These are phyloP conservation scores for Torymus auratus DNA, from an alignment of 2,888 invertebrate genomes.

Conservation along the genomic window DNA sequence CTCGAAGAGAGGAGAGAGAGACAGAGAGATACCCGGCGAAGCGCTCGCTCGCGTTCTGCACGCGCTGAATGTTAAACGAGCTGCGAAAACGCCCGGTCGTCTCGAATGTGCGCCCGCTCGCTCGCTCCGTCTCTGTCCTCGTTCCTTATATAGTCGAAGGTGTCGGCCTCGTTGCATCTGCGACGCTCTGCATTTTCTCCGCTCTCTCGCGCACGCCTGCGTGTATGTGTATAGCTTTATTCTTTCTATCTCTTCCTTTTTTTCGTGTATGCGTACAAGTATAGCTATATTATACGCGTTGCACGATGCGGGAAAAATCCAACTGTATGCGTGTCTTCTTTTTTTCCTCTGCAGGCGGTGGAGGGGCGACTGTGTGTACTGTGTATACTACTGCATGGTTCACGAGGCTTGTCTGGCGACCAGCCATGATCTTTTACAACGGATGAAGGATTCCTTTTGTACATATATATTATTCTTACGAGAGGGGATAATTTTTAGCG, in stretches of 20 bases:
- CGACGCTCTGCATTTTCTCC: background rate
- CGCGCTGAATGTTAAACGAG: slow-evolving; percentile 56
- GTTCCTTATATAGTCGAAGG: slow-evolving; percentile 18
- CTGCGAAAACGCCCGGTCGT: slow-evolving; percentile 53
- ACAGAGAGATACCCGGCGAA: slow-evolving; percentile 41
- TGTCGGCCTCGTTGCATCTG: slow-evolving; percentile 13
- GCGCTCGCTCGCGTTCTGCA: slow-evolving; percentile 16
- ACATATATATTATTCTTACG: too few relatives aligned
- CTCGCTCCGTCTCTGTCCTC: slow-evolving; percentile 16
- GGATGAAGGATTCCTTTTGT: slow-evolving; percentile 6
- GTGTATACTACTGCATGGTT: background rate
- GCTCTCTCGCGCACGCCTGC: background rate
- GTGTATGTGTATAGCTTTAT: background rate
- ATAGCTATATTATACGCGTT: too few relatives aligned
- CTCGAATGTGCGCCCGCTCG: slow-evolving; percentile 22
- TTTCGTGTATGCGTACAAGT: background rate
- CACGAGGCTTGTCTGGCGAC: slow-evolving; percentile 29
- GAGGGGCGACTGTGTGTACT: background rate
- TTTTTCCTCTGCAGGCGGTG: background rate
- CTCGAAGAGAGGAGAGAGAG: slow-evolving; percentile 12
- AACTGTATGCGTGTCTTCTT: background rate
- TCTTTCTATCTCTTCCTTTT: background rate
- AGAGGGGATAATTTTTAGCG: too few relatives aligned
- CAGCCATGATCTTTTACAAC: slow-evolving; percentile 12
- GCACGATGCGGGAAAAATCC: slow-evolving; percentile 21